These are phyloP conservation scores for Holotrichia oblita DNA, from an alignment of 1,140 invertebrate genomes.

Conservation along the genomic window DNA sequence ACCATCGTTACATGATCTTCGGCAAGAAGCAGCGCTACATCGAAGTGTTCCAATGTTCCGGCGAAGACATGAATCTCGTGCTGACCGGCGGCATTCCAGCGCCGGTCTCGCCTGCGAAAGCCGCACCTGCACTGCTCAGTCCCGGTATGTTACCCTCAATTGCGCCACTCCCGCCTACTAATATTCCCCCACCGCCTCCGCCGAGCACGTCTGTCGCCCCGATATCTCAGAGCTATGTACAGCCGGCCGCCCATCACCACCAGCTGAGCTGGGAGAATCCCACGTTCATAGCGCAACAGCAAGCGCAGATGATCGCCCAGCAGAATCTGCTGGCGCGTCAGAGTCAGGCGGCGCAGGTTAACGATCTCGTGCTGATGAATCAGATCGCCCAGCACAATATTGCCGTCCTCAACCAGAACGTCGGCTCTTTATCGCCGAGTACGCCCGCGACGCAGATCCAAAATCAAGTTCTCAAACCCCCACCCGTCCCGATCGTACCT, in stretches of 20 bases:
- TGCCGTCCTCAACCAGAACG: conserved; percentile 54
- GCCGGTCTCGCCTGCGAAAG: conserved; percentile 70
- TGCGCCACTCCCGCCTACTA: conserved; percentile 62
- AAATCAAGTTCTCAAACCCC: conserved; percentile 56
- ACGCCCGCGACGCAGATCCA: conserved; percentile 39
- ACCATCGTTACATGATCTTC: conserved; percentile 96
- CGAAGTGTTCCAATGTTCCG: conserved; percentile 98
- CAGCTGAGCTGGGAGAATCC: conserved; percentile 55
- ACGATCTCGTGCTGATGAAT: conserved; percentile 59
- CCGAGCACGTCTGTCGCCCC: conserved; percentile 61
- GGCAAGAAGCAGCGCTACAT: conserved; percentile 99
- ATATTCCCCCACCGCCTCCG: conserved; percentile 62
- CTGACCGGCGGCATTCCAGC: conserved; percentile 86
- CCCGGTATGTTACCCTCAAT: conserved; percentile 74
- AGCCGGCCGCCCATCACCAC: conserved; percentile 55
- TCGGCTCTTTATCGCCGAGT: conserved; percentile 56
- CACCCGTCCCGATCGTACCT: conserved; percentile 51
- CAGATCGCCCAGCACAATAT: conserved; percentile 58
- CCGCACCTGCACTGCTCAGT: conserved; percentile 70
- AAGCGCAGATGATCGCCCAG: conserved; percentile 62
- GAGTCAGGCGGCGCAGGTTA: conserved; percentile 54
- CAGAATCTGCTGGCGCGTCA: conserved; percentile 60
- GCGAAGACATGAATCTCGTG: conserved; percentile 97
- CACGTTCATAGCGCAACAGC: conserved; percentile 58
- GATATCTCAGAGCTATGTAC: conserved; percentile 63